phyloP scores from a whole-genome alignment of 2,797 vertebrate genomes.

The Phalloptychus januarius region DNA sequence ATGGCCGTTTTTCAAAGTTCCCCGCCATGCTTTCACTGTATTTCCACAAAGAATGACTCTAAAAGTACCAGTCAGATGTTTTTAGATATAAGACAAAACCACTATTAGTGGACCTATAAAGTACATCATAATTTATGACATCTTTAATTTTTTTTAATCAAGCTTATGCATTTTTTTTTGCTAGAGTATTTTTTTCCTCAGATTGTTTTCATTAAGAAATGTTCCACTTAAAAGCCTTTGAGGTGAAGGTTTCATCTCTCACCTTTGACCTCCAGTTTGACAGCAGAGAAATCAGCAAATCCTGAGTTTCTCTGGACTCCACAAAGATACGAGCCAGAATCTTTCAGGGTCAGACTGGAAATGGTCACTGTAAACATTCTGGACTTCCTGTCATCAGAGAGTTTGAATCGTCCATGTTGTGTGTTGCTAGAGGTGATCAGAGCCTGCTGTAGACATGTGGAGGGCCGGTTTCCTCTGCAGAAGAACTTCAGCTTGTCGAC shows the following conservation, averaged over 20 bases:
- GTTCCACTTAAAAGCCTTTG: not conserved
- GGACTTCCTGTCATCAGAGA: slow-evolving; percentile 5
- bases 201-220: not conserved
- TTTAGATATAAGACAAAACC: not conserved
- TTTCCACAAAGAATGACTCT: no score
- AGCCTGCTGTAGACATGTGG: slow-evolving; percentile 23
- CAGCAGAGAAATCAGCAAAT: slow-evolving; percentile 47
- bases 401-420: not conserved
- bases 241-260: slow-evolving; percentile 4
- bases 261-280: slow-evolving; percentile 29
- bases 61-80: no score
- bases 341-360: slow-evolving; percentile 21
- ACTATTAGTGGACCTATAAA: not conserved
- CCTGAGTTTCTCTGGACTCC: not conserved
- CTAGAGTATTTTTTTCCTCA: not conserved
- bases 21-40: no score
- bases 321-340: slow-evolving; percentile 56
- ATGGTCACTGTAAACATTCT: slow-evolving; percentile 46
- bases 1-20: no score
- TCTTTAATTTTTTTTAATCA: no score
- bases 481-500: slow-evolving; percentile 46
- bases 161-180: not conserved
- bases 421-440: rapidly evolving
- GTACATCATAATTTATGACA: not conserved
- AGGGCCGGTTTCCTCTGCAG: slow-evolving; percentile 45